Percentiles rank a stretch among this genome's conserved stretches.
phyloP scores from a whole-genome alignment of 2,113 vertebrate species.

The Anarrhichthys ocellatus region DNA sequence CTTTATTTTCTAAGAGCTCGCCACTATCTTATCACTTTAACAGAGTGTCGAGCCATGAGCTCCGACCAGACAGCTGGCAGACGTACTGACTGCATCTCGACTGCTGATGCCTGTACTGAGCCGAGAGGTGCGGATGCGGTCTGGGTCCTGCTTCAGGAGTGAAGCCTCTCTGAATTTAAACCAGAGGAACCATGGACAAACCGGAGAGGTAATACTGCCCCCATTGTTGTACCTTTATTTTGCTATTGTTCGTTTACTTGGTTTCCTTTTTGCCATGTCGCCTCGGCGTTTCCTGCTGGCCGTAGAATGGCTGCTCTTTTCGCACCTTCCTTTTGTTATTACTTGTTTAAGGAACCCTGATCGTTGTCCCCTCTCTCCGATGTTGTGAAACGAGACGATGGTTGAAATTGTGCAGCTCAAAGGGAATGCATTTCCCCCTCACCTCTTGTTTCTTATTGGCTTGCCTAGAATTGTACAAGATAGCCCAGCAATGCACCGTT shows the following conservation, averaged over 20 bases:
- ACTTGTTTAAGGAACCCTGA: background rate
- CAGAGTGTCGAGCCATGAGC: conserved; percentile 27
- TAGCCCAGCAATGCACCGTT: background rate
- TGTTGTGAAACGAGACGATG: background rate
- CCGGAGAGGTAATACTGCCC: conserved; percentile 56
- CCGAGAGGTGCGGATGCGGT: conserved; percentile 64
- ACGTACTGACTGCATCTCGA: conserved; percentile 64
- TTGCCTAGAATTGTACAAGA: background rate
- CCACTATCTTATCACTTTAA: background rate
- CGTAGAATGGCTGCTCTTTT: conserved; percentile 28
- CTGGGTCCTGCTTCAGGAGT: conserved; percentile 52
- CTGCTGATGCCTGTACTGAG: conserved; percentile 53
- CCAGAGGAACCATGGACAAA: conserved; percentile 66
- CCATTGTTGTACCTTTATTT: background rate
- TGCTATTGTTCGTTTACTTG: conserved; percentile 8
- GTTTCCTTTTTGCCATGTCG: background rate
- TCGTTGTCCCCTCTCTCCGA: background rate
- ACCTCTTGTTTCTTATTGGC: background rate
- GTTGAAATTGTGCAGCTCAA: background rate
- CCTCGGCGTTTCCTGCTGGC: background rate
- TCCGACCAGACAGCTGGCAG: conserved; percentile 66
- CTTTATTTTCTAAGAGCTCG: too few relatives aligned
- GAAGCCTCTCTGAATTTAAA: conserved; percentile 46
- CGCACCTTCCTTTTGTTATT: conserved; percentile 40
- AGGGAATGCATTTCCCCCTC: background rate